These are phyloP conservation scores for Zaprionus lachaisei DNA, from an alignment of 1,140 invertebrate genomes.

Conservation along the genomic window DNA sequence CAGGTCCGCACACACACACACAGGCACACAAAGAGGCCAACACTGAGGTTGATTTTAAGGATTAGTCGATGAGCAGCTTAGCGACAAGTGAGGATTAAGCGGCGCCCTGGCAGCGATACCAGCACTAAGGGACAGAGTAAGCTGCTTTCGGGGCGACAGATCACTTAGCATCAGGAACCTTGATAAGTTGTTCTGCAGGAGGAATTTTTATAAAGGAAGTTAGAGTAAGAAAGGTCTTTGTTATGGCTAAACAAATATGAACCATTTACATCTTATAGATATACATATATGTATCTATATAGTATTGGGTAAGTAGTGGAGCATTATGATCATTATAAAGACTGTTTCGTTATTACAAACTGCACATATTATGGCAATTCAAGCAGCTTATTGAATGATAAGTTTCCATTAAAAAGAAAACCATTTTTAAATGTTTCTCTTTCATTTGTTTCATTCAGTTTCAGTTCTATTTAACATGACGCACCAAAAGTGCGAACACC, in stretches of 20 bases:
- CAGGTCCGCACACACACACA: conserved; percentile 23
- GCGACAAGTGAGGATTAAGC: conserved; percentile 49
- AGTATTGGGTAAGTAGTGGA: not conserved
- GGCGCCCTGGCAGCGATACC: not conserved
- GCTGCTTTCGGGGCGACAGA: conserved; percentile 13
- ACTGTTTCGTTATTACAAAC: not conserved
- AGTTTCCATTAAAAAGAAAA: not conserved
- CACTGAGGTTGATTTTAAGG: conserved; percentile 60
- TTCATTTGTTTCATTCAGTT: not conserved
- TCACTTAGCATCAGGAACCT: conserved; percentile 16
- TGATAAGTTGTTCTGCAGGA: conserved; percentile 8
- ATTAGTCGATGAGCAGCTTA: conserved; percentile 73
- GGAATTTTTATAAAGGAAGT: not conserved
- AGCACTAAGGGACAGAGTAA: not conserved
- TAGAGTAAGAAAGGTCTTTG: not conserved
- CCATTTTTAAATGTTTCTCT: not conserved
- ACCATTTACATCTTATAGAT: too few relatives aligned
- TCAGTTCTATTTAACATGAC: not conserved
- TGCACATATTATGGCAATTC: too few relatives aligned
- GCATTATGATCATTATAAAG: not conserved
- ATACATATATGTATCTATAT: too few relatives aligned
- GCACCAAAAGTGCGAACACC: not conserved
- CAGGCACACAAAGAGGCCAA: not conserved
- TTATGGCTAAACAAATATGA: too few relatives aligned
- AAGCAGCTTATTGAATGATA: not conserved